Base-by-base conservation (phyloP, 92 coral and sea anemone genomes). In the Actinernus sp. region DNA sequence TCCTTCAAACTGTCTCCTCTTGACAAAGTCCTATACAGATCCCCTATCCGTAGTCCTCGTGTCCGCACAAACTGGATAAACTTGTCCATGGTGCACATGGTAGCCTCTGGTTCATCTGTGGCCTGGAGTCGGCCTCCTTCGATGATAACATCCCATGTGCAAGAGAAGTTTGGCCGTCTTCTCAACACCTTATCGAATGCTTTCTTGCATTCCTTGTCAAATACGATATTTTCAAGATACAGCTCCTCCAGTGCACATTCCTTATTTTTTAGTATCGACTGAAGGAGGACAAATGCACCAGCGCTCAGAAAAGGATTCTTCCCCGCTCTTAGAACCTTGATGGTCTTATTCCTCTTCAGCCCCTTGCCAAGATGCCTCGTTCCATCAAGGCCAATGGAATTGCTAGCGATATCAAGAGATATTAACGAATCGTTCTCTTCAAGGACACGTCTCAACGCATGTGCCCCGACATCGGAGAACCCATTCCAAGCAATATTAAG, bases 401-500 rank as follows among this genome's bases (percentile, higher is more conserved):
- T 52, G 64, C 69, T 86, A 11, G 84, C 61, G 37, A 81, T 54
- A 49, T 81, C 66, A 55, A 80, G 76, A 29, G 49, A 7, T 26
- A 53, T 29, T 36, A 86, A 53, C n/a, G 74, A 70, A 1, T 80
- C 61, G 57, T 48, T 74, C 11, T 27, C 50, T 28, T 80, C 83
- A 6, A 86, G 44, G 1, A 65, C 60, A 17, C 21, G 25, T 13
- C 73, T 70, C 14, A 86, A 17, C 20, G 74, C 92, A 8, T 73
- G 61, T 37, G 88, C 79, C 7, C 79, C 92, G 14, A 17, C 27
- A 10, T 82, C 88, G 0, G 78, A 29, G 4, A 86, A 36, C 16
- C 84, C 75, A 34, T 74, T 80, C 92, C 88, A 86, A n/a, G 88
- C 53, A 6, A 86, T 30, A 26, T 81, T 43, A 7, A 86, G 57